Evolutionary conservation across 2,888 invertebrate species (phyloP), one percentile per base, ranked within the genome.

Genomic region (Mythimna vitellina): DNA sequence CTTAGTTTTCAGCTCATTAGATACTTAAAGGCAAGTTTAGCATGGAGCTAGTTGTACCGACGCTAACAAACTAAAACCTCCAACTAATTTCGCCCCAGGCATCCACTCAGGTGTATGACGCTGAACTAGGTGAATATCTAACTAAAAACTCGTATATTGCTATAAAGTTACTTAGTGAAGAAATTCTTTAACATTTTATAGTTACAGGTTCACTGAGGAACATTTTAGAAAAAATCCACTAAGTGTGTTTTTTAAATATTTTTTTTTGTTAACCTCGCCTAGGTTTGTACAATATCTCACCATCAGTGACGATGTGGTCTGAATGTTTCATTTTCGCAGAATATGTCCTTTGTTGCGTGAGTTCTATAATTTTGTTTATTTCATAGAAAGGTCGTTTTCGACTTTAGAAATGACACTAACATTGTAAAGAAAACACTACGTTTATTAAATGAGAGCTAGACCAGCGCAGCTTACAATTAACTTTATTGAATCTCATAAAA

Each of bases 21-120:
- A 17, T 51, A 51, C 20, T 20, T n/a, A 51, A n/a, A 51, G 9
- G 8, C 20, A 51, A 49, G n/a, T 22, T 32, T 4, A 22, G 9
- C 38, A 58, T 35, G 46, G n/a, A 75, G n/a, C 42, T 46, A 58
- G 32, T 51, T 69, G 53, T 57, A 35, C 25, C 17, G 25, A 32
- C 12, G n/a, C 22, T 60, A 66, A 46, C 51, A 25, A 76, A 32
- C 56, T 56, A 12, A 46, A 12, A 68, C 49, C 49, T 20, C 12
- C 17, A 38, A 32, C n/a, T 61, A 25, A 68, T 62, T 20, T 17
- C n/a, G 17, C 17, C 38, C 42, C n/a, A 25, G 14, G 8, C n/a
- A 25, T 17, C 57, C 57, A 3, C 57, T 35, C 56, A 53, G 51
- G 42, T 46, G 14, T 32, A 25, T 20, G 42, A 22, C 5, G 5